Evolutionary conservation across 2,888 invertebrate genomes (phyloP), one percentile per base, ranked within the genome.

Genomic region (Capitulum mitella): DNA sequence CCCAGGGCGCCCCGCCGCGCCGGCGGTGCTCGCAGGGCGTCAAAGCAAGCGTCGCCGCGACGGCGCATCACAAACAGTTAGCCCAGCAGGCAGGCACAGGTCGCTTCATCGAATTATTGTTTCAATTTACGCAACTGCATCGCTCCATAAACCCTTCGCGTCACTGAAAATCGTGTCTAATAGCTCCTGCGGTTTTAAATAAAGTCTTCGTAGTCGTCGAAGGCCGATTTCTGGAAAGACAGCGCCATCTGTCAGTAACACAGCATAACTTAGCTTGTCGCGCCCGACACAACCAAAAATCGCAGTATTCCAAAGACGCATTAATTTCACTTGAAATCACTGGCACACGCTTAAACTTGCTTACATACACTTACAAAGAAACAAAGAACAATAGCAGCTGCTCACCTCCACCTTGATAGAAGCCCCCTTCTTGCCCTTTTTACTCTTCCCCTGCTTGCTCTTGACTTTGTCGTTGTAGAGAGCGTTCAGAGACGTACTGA

Each of bases 401-500:
- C 76, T 46, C 16, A 48, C 76, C 76, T 76, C 76, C n/a, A 76
- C 32, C 76, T 46, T 48, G 16, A 76, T 12, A 0, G 43, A 16
- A 3, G 76, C 77, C 16, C 74, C 77, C 76, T 81, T 81, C 79
- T 82, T 82, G 29, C 29, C 12, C 78, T 82, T 82, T 61, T 79
- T 78, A 77, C 80, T 81, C 40, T 48, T 40, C 32, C 80, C 80
- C 75, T 80, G 81, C 70, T 79, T 80, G 75, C 80, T 81, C 43
- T 79, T 79, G 61, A 82, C 79, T 74, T 82, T 82, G 76, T 82
- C 82, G 64, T 82, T 82, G 79, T 80, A 82, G n/a, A 82, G 61
- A 3, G 81, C 78, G 74, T 81, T 82, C n/a, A 82, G 79, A 16
- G 80, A 76, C 2, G 80, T 64, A 3, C 80, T 80, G 32, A 82